Evolutionary conservation across 37 sponge, comb jelly and placozoan genomes (phyloP), one percentile per base, ranked within the genome.

Genomic region (Eunapius fragilis): DNA sequence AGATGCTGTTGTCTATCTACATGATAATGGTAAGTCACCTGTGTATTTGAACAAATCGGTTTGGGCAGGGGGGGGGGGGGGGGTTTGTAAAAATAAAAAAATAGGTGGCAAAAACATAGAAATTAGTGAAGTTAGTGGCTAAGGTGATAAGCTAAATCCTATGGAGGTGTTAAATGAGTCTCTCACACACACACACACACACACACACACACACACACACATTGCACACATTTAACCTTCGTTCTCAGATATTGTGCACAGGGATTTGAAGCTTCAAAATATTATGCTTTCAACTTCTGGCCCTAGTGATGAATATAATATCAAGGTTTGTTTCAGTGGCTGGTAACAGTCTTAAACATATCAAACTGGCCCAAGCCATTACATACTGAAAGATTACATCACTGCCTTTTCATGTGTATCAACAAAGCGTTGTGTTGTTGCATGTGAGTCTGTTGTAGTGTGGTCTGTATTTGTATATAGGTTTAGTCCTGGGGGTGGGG

Each of bases 1-100:
- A 24, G 95, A 92, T 26, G 94, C 96, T 32, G 89, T 97, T 12
- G 94, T 91, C 24, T 95, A 97, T 80, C 86, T 97, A 78, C 96
- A 97, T 37, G 89, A 93, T 48, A 88, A 89, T 74, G 94, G 98
- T 95, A 80, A 68, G 70, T 19, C 67, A 80, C 31, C 68, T 58
- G 58, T 19, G 22, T 58, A 13, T 12, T 58, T 17, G 58, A 2
- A 58, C 14, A 17, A 58, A 11, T 4, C 0, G 22, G 2, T 58
- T 10, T 58, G 58, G 58, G 58, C 19, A 19, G 58, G 58, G 58
- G 58, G 58, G 58, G 58, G 58, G 58, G 58, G 58, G 58, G 58
- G 58, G 58, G 17, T 58, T n/a, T n/a, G n/a, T n/a, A n/a, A n/a
- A n/a, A n/a, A 58, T 12, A 58, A 58, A 58, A 58, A 12, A 58